Conservation (phyloP, 2,888 invertebrate genomes). For the Listrodromus nycthemerus region DNA sequence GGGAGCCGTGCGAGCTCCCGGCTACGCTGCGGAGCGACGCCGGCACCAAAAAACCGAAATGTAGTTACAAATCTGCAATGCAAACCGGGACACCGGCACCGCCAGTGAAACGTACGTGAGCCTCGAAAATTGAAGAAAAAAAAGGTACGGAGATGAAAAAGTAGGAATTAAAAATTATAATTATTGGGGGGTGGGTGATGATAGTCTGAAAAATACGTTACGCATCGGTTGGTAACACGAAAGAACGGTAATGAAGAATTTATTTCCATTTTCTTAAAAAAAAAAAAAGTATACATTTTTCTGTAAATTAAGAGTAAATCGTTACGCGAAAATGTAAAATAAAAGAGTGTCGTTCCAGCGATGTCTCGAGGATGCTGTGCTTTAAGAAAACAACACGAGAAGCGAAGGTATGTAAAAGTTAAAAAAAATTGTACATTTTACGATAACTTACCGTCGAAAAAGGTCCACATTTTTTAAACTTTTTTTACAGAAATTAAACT, state of each 20-base stretch:
- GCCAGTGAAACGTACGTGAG: conserved; percentile 54
- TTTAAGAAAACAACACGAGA: no score
- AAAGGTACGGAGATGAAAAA: conserved; percentile 9
- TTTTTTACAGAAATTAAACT: no score
- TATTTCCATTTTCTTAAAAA: no score
- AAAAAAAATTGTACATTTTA: no score
- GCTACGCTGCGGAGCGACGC: conserved; percentile 61
- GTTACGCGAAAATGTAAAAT: no score
- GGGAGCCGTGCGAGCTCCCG: conserved; percentile 21
- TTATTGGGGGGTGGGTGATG: neutral
- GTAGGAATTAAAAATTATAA: conserved; percentile 27
- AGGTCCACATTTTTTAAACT: no score
- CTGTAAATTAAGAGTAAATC: no score
- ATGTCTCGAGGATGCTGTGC: no score
- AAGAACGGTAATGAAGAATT: neutral
- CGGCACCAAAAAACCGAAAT: conserved; percentile 75
- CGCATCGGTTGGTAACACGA: neutral
- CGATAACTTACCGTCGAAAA: no score
- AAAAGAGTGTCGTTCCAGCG: no score
- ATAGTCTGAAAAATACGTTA: conserved; percentile 35
- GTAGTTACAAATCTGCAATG: conserved; percentile 80
- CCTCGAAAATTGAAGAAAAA: conserved; percentile 34
- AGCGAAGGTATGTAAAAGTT: no score
- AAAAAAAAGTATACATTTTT: no score
- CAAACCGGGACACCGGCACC: conserved; percentile 73